Evolutionary conservation across 2,113 vertebrate genomes (phyloP).

Genomic region (Centropus bengalensis): DNA sequence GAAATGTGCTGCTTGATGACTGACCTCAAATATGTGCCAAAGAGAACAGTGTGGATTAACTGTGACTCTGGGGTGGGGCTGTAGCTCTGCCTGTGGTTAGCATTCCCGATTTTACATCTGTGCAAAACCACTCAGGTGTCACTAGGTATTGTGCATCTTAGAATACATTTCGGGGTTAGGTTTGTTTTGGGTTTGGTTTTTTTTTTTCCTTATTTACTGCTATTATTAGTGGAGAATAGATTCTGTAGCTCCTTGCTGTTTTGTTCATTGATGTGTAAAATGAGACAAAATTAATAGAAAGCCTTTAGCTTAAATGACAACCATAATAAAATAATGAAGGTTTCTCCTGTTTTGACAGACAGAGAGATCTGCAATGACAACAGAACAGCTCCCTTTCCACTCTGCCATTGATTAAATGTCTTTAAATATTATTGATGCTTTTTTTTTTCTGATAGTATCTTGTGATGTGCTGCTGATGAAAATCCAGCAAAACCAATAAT

Average conservation of each 20-base stretch:
- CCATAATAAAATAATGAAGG: background rate
- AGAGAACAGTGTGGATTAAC: background rate
- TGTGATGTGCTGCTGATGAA: background rate
- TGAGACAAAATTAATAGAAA: background rate
- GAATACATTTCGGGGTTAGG: background rate
- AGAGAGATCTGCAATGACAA: background rate
- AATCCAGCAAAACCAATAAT: background rate
- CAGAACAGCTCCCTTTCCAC: background rate
- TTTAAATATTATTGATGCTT: background rate
- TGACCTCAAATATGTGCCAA: background rate
- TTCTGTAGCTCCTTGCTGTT: background rate
- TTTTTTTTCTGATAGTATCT: background rate
- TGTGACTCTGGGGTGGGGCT: background rate
- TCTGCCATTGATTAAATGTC: background rate
- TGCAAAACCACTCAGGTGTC: background rate
- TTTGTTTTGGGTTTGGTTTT: too few relatives aligned
- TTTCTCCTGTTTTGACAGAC: conserved; percentile 1
- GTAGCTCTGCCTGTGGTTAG: background rate
- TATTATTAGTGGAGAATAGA: background rate
- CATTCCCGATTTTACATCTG: background rate
- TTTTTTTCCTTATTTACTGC: background rate
- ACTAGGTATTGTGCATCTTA: background rate
- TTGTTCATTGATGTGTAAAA: background rate
- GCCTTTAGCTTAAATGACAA: background rate
- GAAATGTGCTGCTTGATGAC: background rate